Percentiles rank a stretch among this genome's conserved stretches.
Conservation (phyloP, 1,140 invertebrate genomes). For the Eriocheir sinensis region DNA sequence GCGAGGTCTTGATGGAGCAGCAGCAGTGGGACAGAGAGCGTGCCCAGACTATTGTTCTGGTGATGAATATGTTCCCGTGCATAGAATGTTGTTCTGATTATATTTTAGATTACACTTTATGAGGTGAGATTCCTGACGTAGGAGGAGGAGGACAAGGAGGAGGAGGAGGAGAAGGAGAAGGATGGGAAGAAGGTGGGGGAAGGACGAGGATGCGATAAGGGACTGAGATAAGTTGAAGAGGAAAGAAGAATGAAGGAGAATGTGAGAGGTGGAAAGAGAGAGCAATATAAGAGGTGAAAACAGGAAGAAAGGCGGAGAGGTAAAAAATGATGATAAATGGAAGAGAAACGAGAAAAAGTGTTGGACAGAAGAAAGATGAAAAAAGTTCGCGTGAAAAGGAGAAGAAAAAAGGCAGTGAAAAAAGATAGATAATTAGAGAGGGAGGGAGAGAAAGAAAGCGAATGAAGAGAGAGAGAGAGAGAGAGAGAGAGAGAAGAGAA, state of each 20-base stretch:
- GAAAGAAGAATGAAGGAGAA: too few species aligned
- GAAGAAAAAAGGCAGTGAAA: too few species aligned
- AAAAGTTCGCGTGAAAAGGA: too few species aligned
- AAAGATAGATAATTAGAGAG: background rate
- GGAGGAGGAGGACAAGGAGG: background rate
- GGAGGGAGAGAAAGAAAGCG: background rate
- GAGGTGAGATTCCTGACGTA: slow-evolving; percentile 9
- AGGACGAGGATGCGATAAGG: too few species aligned
- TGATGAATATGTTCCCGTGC: slow-evolving; percentile 21
- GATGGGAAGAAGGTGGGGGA: too few species aligned
- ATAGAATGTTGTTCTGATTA: slow-evolving; percentile 17
- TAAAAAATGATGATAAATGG: background rate
- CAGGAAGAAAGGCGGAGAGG: background rate
- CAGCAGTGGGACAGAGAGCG: background rate
- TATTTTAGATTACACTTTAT: slow-evolving; percentile 27
- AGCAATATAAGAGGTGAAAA: background rate
- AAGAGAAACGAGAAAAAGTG: background rate
- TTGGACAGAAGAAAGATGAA: too few species aligned
- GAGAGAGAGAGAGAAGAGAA: background rate
- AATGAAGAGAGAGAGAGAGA: background rate
- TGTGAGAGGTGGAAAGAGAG: background rate
- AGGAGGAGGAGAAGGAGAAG: too few species aligned
- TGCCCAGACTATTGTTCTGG: slow-evolving; percentile 6
- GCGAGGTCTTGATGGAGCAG: background rate
- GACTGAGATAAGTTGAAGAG: too few species aligned